Conservation (phyloP, 2,888 invertebrate genomes). For the Sinhomidia bicolor region DNA sequence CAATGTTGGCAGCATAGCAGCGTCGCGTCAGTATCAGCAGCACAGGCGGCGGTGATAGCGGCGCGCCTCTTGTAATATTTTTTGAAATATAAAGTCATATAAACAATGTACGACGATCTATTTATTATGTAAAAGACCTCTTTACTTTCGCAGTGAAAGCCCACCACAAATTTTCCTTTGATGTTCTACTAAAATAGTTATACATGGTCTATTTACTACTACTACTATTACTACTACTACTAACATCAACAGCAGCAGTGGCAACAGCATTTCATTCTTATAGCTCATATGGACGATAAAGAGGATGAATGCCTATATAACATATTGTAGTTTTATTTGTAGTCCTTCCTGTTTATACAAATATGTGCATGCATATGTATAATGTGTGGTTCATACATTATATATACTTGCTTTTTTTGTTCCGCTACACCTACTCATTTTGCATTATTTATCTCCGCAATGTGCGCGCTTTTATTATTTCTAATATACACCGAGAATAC, state of each 20-base stretch:
- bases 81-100: slow-evolving; percentile 42
- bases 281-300: neutral
- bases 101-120: slow-evolving; percentile 61
- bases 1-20: slow-evolving; percentile 10
- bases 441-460: slow-evolving; percentile 59
- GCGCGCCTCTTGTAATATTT: slow-evolving; percentile 24
- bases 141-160: slow-evolving; percentile 36
- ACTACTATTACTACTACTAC: neutral
- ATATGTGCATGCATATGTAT: neutral
- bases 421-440: neutral
- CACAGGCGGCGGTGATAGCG: neutral
- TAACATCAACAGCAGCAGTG: no score
- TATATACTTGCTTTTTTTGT: no score
- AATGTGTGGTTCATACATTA: neutral
- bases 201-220: neutral
- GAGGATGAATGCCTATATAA: neutral
- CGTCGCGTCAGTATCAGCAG: neutral
- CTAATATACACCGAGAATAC: slow-evolving; percentile 14
- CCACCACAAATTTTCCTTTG: slow-evolving; percentile 67
- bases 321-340: neutral
- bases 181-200: slow-evolving; percentile 29
- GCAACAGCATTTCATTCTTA: neutral
- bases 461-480: slow-evolving; percentile 43
- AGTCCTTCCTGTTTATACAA: no score
- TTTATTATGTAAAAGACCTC: slow-evolving; percentile 66